A percentile compares a stretch with the other conserved stretches of the same genome.
Evolutionary conservation across 1,140 invertebrate genomes (phyloP).

Genomic region (Liolophura sinensis): DNA sequence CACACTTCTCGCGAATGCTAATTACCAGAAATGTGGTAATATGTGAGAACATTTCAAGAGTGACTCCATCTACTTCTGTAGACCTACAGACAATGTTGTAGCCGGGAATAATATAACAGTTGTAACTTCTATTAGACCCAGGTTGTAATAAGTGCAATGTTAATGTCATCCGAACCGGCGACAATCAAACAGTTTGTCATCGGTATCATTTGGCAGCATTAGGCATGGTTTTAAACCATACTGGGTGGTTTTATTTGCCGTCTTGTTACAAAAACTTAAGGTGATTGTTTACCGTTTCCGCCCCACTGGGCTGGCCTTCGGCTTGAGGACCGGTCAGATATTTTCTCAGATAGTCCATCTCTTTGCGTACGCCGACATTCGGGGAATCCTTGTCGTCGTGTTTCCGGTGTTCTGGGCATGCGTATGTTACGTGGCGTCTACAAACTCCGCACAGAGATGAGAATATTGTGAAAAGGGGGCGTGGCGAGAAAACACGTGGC

Average conservation of each 20-base stretch:
- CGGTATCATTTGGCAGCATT: neutral
- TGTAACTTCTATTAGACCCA: neutral
- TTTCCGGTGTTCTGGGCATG: slow-evolving; percentile 1
- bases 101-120: slow-evolving; percentile 3
- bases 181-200: slow-evolving; percentile 15
- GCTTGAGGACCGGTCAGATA: slow-evolving; percentile 75
- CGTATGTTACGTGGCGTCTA: slow-evolving; percentile 3
- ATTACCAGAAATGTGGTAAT: too few relatives aligned
- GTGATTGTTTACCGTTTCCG: slow-evolving; percentile 74
- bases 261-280: neutral
- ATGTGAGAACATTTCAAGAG: too few relatives aligned
- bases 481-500: neutral
- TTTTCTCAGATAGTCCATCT: slow-evolving; percentile 58
- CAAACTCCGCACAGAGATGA: neutral
- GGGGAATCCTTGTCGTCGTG: neutral
- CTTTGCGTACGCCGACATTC: neutral
- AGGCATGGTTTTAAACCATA: neutral
- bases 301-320: slow-evolving; percentile 73
- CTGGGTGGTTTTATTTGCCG: neutral
- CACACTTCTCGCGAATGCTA: too few relatives aligned
- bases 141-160: neutral
- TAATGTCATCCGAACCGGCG: neutral
- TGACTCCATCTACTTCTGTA: too few relatives aligned
- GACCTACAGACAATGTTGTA: neutral
- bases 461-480: neutral